Percentiles rank a stretch among this genome's conserved stretches.
phyloP scores from a whole-genome alignment of 2,797 vertebrate genomes.

The Chloroceryle inda region DNA sequence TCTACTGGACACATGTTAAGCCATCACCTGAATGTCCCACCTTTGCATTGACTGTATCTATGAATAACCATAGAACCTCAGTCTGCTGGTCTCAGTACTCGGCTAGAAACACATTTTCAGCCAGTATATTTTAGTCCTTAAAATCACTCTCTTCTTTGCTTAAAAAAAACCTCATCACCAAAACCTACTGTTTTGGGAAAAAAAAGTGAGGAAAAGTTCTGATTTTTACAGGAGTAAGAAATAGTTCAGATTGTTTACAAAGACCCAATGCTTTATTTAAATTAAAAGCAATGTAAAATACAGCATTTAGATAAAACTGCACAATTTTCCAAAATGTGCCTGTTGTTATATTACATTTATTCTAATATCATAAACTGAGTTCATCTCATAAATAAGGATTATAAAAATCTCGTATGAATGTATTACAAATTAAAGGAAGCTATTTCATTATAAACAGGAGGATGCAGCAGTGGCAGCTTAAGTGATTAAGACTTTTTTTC shows the following conservation, averaged over 20 bases:
- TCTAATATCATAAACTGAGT: background rate
- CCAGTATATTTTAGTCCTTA: background rate
- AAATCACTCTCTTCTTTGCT: background rate
- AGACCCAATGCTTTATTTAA: background rate
- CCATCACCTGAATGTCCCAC: background rate
- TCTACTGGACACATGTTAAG: rapidly evolving
- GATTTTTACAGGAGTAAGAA: background rate
- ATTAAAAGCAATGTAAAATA: background rate
- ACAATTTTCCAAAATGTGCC: background rate
- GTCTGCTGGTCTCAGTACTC: rapidly evolving
- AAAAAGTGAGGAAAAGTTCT: background rate
- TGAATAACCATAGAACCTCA: background rate
- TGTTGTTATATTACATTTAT: background rate
- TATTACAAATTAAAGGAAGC: background rate
- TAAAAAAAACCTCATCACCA: background rate
- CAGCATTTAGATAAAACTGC: background rate
- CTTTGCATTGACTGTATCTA: rapidly evolving
- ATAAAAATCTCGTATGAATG: background rate
- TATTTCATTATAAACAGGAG: background rate
- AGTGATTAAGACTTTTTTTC: background rate
- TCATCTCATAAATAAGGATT: background rate
- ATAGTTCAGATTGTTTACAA: background rate
- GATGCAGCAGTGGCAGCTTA: background rate
- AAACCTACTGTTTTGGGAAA: background rate
- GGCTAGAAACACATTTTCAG: background rate